phyloP scores from a whole-genome alignment of 1,140 invertebrate genomes.

The Parasteatoda tepidariorum region DNA sequence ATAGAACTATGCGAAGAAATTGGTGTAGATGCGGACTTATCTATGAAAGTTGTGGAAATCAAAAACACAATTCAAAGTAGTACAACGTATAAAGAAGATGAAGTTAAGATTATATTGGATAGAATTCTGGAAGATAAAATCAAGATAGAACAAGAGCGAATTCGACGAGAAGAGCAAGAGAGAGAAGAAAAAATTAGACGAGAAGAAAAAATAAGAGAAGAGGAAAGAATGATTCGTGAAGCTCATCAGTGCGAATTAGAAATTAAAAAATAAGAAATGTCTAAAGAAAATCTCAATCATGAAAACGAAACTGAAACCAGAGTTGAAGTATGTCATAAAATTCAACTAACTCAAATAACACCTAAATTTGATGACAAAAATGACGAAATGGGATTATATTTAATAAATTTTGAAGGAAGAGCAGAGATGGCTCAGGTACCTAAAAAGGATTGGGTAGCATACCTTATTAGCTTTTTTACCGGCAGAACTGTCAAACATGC shows the following conservation, averaged over 20 bases:
- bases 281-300: too few relatives aligned
- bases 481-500: too few relatives aligned
- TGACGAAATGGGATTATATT: background rate
- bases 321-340: background rate
- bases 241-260: background rate
- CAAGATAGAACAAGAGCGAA: background rate
- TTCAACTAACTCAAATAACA: background rate
- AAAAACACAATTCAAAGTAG: background rate
- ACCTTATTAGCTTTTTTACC: background rate
- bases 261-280: background rate
- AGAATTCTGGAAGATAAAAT: background rate
- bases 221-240: background rate
- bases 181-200: too few relatives aligned
- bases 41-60: background rate
- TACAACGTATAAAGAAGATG: background rate
- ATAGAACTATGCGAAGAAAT: background rate
- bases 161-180: background rate
- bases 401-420: constrained; percentile 14
- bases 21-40: background rate
- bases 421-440: background rate
- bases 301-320: background rate
- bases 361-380: background rate
- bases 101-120: background rate
- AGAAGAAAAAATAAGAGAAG: too few relatives aligned
- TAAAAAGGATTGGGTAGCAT: background rate